Conservation (phyloP, 2,797 vertebrate species). For the Fratercula arctica region DNA sequence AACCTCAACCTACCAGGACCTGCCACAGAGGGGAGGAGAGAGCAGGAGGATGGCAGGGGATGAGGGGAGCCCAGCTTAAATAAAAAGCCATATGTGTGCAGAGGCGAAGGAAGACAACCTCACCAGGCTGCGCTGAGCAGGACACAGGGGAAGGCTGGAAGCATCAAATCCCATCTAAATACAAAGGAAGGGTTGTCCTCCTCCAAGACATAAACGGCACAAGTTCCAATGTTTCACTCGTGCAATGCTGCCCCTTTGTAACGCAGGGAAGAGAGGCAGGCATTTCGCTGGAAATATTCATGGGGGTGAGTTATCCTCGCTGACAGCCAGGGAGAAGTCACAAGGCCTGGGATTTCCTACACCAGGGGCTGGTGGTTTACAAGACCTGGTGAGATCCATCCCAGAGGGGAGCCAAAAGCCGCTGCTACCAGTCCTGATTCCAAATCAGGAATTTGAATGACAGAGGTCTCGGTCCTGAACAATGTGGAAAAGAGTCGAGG, state of each 20-base stretch:
- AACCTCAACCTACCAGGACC: background rate
- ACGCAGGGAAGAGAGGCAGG: background rate
- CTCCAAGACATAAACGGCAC: background rate
- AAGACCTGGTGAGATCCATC: background rate
- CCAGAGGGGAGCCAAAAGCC: background rate
- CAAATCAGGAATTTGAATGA: background rate
- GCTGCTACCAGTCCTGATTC: background rate
- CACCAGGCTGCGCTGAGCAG: background rate
- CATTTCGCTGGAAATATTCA: background rate
- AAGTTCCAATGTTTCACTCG: background rate
- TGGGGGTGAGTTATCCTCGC: background rate
- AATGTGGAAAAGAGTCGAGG: background rate
- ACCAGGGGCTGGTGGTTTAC: background rate
- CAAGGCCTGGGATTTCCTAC: background rate
- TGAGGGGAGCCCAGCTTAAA: background rate
- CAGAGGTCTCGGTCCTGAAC: background rate
- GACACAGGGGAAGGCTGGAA: background rate
- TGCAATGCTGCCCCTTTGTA: background rate
- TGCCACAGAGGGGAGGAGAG: background rate
- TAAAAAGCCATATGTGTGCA: fast-evolving
- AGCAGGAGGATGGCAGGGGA: background rate
- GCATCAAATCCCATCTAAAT: background rate
- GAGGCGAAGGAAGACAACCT: background rate
- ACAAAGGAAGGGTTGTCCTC: background rate
- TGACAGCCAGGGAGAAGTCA: background rate